Percentiles rank a stretch among this genome's conserved stretches.
These are phyloP conservation scores for Acanthosepion esculentum DNA, from an alignment of 2,888 invertebrate species.

Conservation along the genomic window DNA sequence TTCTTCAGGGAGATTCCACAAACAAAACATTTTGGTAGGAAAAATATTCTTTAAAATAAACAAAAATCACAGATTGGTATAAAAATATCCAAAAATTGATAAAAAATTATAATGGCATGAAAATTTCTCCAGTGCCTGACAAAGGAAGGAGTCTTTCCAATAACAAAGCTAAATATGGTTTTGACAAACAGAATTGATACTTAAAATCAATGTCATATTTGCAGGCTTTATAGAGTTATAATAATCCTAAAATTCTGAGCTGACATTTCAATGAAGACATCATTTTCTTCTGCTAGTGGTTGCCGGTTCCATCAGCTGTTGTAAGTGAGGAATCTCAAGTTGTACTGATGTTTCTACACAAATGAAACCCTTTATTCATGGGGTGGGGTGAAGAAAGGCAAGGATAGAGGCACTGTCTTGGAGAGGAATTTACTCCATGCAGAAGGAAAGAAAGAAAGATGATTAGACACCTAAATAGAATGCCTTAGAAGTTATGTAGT, in stretches of 20 bases:
- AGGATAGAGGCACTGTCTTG: neutral
- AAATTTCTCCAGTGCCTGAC: too few species aligned
- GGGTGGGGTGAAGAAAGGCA: neutral
- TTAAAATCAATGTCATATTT: neutral
- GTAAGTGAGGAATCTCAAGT: conserved; percentile 6
- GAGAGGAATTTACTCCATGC: neutral
- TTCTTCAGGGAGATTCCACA: neutral
- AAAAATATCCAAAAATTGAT: too few species aligned
- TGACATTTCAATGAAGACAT: conserved; percentile 9
- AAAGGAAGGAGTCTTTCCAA: too few species aligned
- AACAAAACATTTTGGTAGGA: neutral
- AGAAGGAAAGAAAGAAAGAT: neutral
- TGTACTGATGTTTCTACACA: neutral
- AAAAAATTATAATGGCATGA: too few species aligned
- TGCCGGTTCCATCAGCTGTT: neutral
- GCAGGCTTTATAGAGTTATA: neutral
- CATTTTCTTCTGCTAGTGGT: conserved; percentile 33
- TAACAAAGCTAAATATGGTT: neutral
- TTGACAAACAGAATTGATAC: neutral
- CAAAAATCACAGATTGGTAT: neutral
- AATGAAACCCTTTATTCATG: neutral
- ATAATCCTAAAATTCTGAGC: neutral
- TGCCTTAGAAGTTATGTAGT: neutral
- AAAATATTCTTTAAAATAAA: neutral
- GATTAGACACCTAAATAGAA: neutral